Evolutionary conservation across 2,888 invertebrate genomes (phyloP).

Genomic region (Cyclophora punctaria): DNA sequence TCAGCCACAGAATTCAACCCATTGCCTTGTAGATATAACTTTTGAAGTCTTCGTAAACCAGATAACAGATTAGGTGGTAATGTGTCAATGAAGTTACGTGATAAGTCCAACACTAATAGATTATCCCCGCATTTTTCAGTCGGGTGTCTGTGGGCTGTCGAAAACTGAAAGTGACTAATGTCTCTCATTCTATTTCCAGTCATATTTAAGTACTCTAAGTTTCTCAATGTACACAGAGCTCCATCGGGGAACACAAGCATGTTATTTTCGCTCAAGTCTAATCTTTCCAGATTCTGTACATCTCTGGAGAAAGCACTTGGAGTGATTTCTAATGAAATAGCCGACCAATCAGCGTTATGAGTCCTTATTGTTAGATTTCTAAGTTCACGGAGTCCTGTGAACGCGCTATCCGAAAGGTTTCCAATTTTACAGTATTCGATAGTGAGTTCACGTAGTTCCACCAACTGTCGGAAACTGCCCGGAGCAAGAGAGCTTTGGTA

Average conservation of each 20-base stretch:
- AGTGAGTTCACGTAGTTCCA: slow-evolving; percentile 84
- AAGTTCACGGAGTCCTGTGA: slow-evolving; percentile 84
- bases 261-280: slow-evolving; percentile 87
- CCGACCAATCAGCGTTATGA: slow-evolving; percentile 89
- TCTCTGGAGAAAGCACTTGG: slow-evolving; percentile 84
- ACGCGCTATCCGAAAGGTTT: slow-evolving; percentile 87
- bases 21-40: slow-evolving; percentile 85
- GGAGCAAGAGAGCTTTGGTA: slow-evolving; percentile 86
- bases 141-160: slow-evolving; percentile 71
- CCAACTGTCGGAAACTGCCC: slow-evolving; percentile 83
- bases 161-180: slow-evolving; percentile 82
- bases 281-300: slow-evolving; percentile 80
- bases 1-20: slow-evolving; percentile 84
- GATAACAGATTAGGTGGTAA: slow-evolving; percentile 83
- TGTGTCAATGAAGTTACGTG: slow-evolving; percentile 85
- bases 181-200: slow-evolving; percentile 87
- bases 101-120: slow-evolving; percentile 81
- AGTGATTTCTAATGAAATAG: slow-evolving; percentile 85
- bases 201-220: slow-evolving; percentile 84
- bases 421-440: slow-evolving; percentile 90
- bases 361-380: slow-evolving; percentile 87
- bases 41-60: slow-evolving; percentile 80
- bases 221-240: slow-evolving; percentile 83
- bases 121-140: slow-evolving; percentile 81
- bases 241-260: slow-evolving; percentile 87